These are phyloP conservation scores for Leucophenga maculata DNA, from an alignment of 2,888 invertebrate genomes.

Conservation along the genomic window DNA sequence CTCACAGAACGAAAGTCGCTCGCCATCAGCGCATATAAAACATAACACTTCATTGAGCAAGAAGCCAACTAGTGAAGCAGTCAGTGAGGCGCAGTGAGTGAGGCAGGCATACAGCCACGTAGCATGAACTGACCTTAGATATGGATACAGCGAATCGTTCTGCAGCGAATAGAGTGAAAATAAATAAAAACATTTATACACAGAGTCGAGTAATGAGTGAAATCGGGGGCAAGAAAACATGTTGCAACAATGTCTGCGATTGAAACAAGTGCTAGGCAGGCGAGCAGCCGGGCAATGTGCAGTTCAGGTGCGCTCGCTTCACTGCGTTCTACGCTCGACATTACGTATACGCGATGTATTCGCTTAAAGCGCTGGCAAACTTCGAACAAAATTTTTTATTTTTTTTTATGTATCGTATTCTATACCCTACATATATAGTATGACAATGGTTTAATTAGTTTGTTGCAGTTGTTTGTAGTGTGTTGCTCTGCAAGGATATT, in stretches of 20 bases:
- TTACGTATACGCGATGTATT: conserved; percentile 12
- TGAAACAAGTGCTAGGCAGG: too few species aligned
- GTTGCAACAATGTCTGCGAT: conserved; percentile 9
- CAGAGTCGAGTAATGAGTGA: too few species aligned
- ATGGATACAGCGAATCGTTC: neutral
- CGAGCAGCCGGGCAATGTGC: too few species aligned
- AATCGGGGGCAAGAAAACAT: neutral
- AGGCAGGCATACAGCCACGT: neutral
- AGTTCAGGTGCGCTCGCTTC: neutral
- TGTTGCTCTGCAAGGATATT: too few species aligned
- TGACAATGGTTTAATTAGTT: too few species aligned
- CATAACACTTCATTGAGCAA: conserved; percentile 11
- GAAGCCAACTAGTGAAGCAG: too few species aligned
- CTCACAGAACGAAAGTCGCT: neutral
- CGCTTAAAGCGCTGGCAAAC: too few species aligned
- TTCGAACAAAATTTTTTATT: neutral
- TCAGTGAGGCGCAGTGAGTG: too few species aligned
- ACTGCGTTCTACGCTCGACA: conserved; percentile 12
- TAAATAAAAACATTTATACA: neutral
- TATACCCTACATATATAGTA: too few species aligned
- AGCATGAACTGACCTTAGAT: neutral
- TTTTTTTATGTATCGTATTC: neutral
- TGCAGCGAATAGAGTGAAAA: neutral
- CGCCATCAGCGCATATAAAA: neutral
- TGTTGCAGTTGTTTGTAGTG: too few species aligned